Base-by-base conservation (phyloP, 2,113 vertebrate genomes). In the Oxyruncus cristatus region DNA sequence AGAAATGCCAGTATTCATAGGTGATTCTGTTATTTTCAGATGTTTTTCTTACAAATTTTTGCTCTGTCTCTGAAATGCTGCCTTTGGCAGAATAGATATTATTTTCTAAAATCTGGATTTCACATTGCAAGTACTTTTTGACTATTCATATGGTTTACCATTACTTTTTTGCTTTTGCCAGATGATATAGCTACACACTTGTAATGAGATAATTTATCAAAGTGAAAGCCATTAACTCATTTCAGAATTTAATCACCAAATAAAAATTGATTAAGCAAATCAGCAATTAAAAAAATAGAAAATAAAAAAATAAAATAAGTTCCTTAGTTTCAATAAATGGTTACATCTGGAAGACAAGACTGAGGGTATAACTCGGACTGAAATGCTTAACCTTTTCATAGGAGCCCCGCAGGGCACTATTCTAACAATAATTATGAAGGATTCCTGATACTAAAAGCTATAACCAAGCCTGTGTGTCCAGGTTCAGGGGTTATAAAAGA, bases 231-330 rank as follows among this genome's bases (percentile, higher is more conserved):
- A 44, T 89, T 95, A 79, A 33, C 49, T 78, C 4, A 65, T 94
- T 94, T 94, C 13, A 65, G n/a, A 82, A 76, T 92, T 44, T 90
- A 85, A 88, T 85, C 65, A n/a, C 66, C 37, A 85, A 89, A 73
- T 75, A 92, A 92, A 94, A 84, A 41, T 23, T 30, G 8, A 20
- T 50, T 77, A 94, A 59, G 22, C 9, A 89, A 95, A 88, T 24
- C 33, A 73, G 20, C 24, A 74, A 46, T 39, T 71, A 24, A 76
- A 77, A 59, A 23, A 42, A 33, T 47, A 23, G 4, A 11, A 41
- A 15, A 22, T 15, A 26, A 10, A 68, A 66, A n/a, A 32, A 10
- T 5, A 50, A 87, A 33, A 55, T 65, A 56, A 87, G 55, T 11
- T 58, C 19, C 13, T 67, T 65, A 52, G 35, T 91, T 75, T 81